Conservation (phyloP, 2,113 vertebrate genomes). For the Emydocephalus ijimae region DNA sequence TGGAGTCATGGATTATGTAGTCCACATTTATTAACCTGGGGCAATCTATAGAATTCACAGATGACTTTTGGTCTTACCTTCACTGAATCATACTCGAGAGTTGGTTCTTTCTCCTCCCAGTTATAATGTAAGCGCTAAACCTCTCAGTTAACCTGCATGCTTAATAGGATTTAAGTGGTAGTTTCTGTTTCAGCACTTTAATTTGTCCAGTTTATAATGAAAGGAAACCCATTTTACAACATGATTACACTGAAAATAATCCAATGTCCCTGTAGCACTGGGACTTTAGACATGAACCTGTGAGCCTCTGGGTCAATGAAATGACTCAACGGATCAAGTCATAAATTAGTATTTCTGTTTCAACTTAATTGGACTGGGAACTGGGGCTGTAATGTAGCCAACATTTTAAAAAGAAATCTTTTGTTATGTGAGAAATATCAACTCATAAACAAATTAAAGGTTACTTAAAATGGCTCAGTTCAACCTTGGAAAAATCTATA, state of each 20-base stretch:
- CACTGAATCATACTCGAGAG: background rate
- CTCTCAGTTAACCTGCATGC: background rate
- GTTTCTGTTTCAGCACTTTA: background rate
- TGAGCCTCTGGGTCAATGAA: constrained; percentile 1
- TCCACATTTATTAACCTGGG: background rate
- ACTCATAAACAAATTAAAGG: constrained; percentile 13
- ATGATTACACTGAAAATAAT: constrained; percentile 9
- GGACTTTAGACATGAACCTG: background rate
- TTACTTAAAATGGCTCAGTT: constrained; percentile 2
- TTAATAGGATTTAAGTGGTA: background rate
- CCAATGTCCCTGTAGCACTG: background rate
- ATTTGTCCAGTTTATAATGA: background rate
- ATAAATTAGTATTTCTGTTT: constrained; percentile 7
- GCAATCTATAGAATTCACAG: background rate
- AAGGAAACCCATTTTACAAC: background rate
- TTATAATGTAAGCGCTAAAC: background rate
- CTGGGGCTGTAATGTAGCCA: constrained; percentile 15
- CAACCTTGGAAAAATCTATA: constrained; percentile 16
- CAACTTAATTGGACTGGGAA: constrained; percentile 15
- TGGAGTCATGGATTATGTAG: background rate
- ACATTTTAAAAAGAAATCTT: background rate
- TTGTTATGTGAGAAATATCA: constrained; percentile 9
- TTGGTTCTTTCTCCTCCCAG: background rate
- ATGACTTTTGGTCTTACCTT: background rate
- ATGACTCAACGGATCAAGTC: background rate